A percentile compares a stretch with the other conserved stretches of the same genome.
phyloP scores from a whole-genome alignment of 2,797 vertebrate genomes.

The Labeo calbasu region DNA sequence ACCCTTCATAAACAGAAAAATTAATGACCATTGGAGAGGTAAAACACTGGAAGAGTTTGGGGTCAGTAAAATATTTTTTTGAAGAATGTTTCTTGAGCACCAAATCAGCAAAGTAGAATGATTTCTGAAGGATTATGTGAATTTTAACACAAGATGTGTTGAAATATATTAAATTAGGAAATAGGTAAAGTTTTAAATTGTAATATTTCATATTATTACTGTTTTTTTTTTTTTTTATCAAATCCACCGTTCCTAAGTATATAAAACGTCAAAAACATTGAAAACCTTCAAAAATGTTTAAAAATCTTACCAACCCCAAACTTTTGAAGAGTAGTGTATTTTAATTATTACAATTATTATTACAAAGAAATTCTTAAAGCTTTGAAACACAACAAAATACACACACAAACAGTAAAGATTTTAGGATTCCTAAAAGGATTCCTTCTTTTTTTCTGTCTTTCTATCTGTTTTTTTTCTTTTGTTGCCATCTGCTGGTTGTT shows the following conservation, averaged over 20 bases:
- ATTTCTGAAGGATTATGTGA: no score
- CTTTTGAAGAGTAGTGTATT: background rate
- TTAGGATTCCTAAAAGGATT: no score
- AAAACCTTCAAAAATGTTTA: no score
- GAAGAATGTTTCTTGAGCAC: background rate
- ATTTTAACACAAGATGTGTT: no score
- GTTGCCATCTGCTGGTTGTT: slow-evolving; percentile 13
- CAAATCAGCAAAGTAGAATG: background rate
- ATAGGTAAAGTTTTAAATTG: background rate
- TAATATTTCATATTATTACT: background rate
- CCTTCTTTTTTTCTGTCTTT: no score
- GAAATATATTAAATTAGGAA: background rate
- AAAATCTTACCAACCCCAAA: background rate
- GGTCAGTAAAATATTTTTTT: no score
- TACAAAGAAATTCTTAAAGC: no score
- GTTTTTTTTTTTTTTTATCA: background rate
- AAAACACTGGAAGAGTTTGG: no score
- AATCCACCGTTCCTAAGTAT: background rate
- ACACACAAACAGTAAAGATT: background rate
- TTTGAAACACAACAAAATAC: background rate
- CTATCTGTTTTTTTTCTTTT: background rate
- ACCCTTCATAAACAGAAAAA: background rate
- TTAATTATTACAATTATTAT: no score
- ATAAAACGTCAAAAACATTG: background rate
- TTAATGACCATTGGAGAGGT: no score